A percentile compares a stretch with the other conserved stretches of the same genome.
Evolutionary conservation across 2,113 vertebrate genomes (phyloP).

Genomic region (Channa maculata): DNA sequence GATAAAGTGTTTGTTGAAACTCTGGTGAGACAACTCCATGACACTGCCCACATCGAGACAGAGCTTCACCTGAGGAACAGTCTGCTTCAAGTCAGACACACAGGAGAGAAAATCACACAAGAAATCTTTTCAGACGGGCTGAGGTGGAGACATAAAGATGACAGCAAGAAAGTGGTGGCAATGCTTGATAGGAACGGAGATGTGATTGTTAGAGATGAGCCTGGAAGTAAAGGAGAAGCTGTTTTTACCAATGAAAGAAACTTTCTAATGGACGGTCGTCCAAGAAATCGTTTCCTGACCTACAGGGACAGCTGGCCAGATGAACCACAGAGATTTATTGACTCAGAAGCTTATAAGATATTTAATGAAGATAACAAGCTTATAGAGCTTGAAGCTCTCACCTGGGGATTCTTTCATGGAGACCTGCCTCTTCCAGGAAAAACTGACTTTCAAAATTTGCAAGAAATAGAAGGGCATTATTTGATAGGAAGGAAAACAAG

Average conservation of each 20-base stretch:
- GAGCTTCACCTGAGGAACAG: slow-evolving; percentile 48
- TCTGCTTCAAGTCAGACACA: slow-evolving; percentile 41
- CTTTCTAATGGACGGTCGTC: neutral
- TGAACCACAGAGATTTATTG: neutral
- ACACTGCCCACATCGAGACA: slow-evolving; percentile 24
- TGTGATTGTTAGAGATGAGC: slow-evolving; percentile 12
- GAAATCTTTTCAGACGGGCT: slow-evolving; percentile 31
- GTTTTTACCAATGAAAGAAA: slow-evolving; percentile 43
- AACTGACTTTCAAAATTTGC: accelerated
- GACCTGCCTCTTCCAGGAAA: accelerated
- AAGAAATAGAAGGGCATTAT: accelerated
- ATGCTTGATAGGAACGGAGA: slow-evolving; percentile 21
- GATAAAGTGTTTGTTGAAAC: slow-evolving; percentile 12
- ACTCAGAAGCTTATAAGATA: neutral
- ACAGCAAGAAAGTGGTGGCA: slow-evolving; percentile 55
- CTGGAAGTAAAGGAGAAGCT: slow-evolving; percentile 21
- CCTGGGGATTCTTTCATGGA: slow-evolving; percentile 45
- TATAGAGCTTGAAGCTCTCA: slow-evolving; percentile 15
- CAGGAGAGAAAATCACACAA: slow-evolving; percentile 47
- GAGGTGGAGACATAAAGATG: slow-evolving; percentile 40
- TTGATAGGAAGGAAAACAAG: accelerated
- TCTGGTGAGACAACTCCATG: slow-evolving; percentile 34
- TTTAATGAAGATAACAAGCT: too few relatives aligned
- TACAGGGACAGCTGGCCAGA: slow-evolving; percentile 3
- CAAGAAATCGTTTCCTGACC: accelerated